Conservation (phyloP, 1,140 invertebrate genomes). For the Drosophila persimilis region DNA sequence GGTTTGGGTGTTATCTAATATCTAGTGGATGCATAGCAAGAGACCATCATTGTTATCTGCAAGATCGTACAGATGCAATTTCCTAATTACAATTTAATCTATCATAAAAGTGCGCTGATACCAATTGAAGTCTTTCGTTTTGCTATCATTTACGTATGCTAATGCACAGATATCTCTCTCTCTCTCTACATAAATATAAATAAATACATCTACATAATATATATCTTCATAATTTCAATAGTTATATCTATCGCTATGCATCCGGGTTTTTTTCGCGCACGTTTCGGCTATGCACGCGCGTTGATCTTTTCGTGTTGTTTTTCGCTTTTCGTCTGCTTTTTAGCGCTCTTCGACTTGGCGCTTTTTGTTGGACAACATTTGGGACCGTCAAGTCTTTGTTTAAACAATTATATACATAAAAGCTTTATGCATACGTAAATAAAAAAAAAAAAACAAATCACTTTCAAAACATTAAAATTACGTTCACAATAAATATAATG, state of each 20-base stretch:
- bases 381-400: conserved; percentile 47
- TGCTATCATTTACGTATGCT: conserved; percentile 60
- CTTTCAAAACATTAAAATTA: conserved; percentile 57
- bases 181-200: conserved; percentile 35
- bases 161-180: conserved; percentile 47
- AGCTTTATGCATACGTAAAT: conserved; percentile 4
- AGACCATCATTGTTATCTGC: conserved; percentile 15
- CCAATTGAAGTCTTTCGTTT: conserved; percentile 37
- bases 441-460: conserved; percentile 71
- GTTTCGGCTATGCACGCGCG: conserved; percentile 49
- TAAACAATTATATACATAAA: conserved; percentile 53
- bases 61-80: conserved; percentile 32
- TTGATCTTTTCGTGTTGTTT: conserved; percentile 42
- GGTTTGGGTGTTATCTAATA: conserved; percentile 34
- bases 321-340: conserved; percentile 28
- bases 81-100: conserved; percentile 61
- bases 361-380: conserved; percentile 38
- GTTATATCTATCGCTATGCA: conserved; percentile 46
- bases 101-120: conserved; percentile 35
- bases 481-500: conserved; percentile 68
- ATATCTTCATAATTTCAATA: conserved; percentile 45
- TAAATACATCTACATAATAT: conserved; percentile 39
- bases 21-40: conserved; percentile 49
- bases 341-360: conserved; percentile 5
- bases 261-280: conserved; percentile 51